Base-by-base conservation (phyloP, 2,888 invertebrate species). In the Tuta absoluta region DNA sequence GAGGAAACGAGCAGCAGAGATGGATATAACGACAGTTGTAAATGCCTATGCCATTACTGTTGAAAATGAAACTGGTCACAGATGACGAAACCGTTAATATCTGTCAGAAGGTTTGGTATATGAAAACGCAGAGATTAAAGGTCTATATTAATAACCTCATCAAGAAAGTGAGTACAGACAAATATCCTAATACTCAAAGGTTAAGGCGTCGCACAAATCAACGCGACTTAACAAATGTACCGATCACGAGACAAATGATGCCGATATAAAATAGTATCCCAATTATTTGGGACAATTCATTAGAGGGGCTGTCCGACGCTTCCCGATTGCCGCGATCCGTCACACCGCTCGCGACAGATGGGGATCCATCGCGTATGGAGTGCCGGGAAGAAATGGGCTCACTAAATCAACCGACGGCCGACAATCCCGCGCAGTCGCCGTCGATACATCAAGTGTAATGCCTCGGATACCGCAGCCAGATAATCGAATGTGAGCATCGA, bases 211-310 rank as follows among this genome's bases (percentile, higher is more conserved):
- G 79, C 79, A 90, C 90, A 90, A 91, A 90, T 90, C 89, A 88
- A 84, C 81, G 84, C 75, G 74, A 70, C 73, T 74, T 84, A 86
- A 89, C 82, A 89, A 90, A 91, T 89, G 87, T 82, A 80, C 81
- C 89, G 89, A 89, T 90, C 87, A 82, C 73, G 74, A 81, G 84
- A 89, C 89, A 90, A 90, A 90, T 86, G 89, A 87, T 75, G 83
- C 74, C 86, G 76, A 90, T 89, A 91, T 91, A 90, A 91, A 90
- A 89, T 87, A 89, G 85, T 85, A 86, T 87, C 87, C 88, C 88
- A 89, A 91, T 91, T 91, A 91, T 89, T 90, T 89, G 85, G 89
- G 87, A 90, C 89, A 89, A 91, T 91, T 91, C 91, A 91, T 91
- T 91, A 91, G 87, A 84, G 79, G 75, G 75, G 75, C 82, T 83